Evolutionary conservation across 92 coral and sea anemone species (phyloP).

Genomic region (Porites cylindrica): DNA sequence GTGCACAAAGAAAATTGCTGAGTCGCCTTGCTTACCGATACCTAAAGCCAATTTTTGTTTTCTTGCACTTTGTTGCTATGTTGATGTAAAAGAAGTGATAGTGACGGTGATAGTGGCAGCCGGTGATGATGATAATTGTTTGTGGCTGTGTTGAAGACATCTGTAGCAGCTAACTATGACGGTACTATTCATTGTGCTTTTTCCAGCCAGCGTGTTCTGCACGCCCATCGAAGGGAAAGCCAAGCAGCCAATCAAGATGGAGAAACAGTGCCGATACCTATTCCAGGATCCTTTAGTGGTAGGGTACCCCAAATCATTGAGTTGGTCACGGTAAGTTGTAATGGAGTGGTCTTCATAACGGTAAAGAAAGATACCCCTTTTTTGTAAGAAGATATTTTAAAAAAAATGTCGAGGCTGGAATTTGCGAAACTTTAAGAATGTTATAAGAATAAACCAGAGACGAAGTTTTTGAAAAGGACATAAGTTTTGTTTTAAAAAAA

Average conservation of each 20-base stretch:
- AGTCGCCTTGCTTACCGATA: not conserved
- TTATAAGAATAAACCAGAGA: no score
- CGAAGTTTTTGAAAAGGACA: no score
- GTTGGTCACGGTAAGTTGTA: conserved; percentile 63
- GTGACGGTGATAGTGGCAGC: not conserved
- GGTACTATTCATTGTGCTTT: no score
- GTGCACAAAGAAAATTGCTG: not conserved
- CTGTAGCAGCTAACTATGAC: not conserved
- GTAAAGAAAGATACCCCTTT: not conserved
- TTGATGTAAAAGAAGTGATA: not conserved
- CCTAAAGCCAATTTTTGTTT: no score
- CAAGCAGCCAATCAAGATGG: conserved; percentile 9
- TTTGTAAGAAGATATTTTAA: no score
- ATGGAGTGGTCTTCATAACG: no score
- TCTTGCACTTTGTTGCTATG: no score
- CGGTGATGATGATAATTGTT: not conserved
- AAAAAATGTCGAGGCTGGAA: no score
- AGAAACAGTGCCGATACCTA: conserved; percentile 31
- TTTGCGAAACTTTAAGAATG: no score
- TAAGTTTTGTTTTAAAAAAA: no score
- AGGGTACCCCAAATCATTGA: conserved; percentile 59
- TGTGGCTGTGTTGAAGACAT: no score
- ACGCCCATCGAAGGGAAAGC: conserved; percentile 15
- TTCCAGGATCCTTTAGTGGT: conserved; percentile 68
- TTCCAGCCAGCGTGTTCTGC: conserved; percentile 45